Evolutionary conservation across 2,888 invertebrate genomes (phyloP), one percentile per base, ranked within the genome.

Genomic region (Rutpela maculata): DNA sequence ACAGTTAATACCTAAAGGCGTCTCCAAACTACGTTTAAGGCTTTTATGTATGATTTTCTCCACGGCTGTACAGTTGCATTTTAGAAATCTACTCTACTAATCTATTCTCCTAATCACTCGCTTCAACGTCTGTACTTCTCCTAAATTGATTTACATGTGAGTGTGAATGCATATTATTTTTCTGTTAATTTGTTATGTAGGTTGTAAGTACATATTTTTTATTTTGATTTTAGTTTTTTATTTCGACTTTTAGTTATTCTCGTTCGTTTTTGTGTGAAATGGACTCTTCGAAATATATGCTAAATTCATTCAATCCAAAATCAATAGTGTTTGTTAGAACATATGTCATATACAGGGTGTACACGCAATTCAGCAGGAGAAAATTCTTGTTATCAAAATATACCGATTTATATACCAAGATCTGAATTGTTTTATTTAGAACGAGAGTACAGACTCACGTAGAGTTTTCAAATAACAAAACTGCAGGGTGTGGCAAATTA

Each of bases 61-160:
- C 35, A 75, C 50, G 72, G 74, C 67, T 75, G 79, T 77, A 75
- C 75, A 75, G 77, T 75, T 65, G 75, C 70, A 67, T 76, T 77
- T 74, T 80, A 78, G 76, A 77, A 74, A 78, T 70, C 63, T 66
- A 69, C 66, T 75, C 66, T 72, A 73, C 74, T 76, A 65, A 9
- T 35, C 6, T 35, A 6, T 7, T 68, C 70, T 43, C 59, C 65
- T 69, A 68, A 60, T 69, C 76, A 77, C 68, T 78, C 65, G 67
- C 63, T 70, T 70, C 19, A 43, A 10, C 71, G 75, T 71, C 50
- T 75, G 77, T 78, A 73, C 74, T 76, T 65, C 69, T 17, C 60
- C 50, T 69, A 75, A 73, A 75, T 71, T 35, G 50, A 55, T 71
- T 84, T 82, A 76, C 75, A 71, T 80, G 73, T 80, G 73, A 73